Base-by-base conservation (phyloP, 2,888 invertebrate genomes). In the Elegia similella region DNA sequence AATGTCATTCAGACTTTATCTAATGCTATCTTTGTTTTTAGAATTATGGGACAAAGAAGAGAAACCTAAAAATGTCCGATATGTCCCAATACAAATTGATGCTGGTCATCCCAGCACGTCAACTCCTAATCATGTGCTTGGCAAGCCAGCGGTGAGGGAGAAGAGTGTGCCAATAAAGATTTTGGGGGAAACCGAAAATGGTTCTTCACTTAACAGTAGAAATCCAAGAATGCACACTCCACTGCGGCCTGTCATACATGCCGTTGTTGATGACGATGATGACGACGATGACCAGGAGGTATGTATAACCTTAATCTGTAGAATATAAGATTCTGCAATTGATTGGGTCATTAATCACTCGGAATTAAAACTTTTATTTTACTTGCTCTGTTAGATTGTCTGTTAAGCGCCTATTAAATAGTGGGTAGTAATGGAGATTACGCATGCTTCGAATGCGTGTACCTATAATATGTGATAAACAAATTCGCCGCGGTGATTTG, bases 81-180 rank as follows among this genome's bases (percentile, higher is more conserved):
- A 88, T 71, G 81, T 92, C 53, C 92, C 92, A 42, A 88, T 92
- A 59, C 82, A 84, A 64, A 58, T 89, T 56, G 91, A 89, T 52
- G 44, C 68, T 43, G 80, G 78, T 5, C 78, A 82, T 59, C 86
- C 91, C 0, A 89, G 88, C 62, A 90, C 92, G 10, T 92, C 92
- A 2, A 91, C 92, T n/a, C 90, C 90, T 2, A 80, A 78, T 55
- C 81, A 82, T 7, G 44, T 61, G 12, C 44, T 71, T 8, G 63
- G 64, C 10, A 83, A 70, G 50, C 52, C 67, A 6, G 50, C 50
- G 1, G 70, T 65, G 54, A 65, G 79, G 58, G 66, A 75, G 6
- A 68, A 80, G 43, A 66, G 73, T 42, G 74, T 84, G 23, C 87
- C 88, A 0, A 63, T 88, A 29, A 80, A 82, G 61, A 61, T 84